These are phyloP conservation scores for Masnerella sp. DNA, from an alignment of 2,888 invertebrate genomes.

Conservation along the genomic window DNA sequence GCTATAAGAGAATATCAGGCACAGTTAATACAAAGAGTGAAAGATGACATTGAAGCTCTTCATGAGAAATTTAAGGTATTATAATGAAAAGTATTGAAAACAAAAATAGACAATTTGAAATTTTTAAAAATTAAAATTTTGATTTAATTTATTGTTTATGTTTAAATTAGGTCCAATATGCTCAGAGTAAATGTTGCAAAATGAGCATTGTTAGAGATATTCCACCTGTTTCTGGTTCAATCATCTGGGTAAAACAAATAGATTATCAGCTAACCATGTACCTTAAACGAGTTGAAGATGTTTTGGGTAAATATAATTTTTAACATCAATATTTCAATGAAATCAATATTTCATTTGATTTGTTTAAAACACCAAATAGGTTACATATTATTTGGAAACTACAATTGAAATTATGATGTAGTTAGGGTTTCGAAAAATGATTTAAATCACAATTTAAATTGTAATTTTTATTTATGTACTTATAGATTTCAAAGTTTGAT, in stretches of 20 bases:
- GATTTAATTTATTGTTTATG: no score
- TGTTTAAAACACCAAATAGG: no score
- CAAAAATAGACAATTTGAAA: no score
- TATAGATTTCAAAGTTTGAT: no score
- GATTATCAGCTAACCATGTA: conserved; percentile 98
- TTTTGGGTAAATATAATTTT: conserved; percentile 83
- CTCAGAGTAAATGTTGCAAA: conserved; percentile 94
- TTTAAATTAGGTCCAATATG: conserved; percentile 89
- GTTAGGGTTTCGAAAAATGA: no score
- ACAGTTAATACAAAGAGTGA: conserved; percentile 98
- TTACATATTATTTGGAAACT: no score
- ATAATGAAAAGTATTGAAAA: background rate
- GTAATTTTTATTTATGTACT: no score
- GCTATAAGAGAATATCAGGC: conserved; percentile 99
- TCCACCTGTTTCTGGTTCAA: conserved; percentile 98
- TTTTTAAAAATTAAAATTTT: no score
- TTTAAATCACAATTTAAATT: no score
- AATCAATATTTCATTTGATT: no score
- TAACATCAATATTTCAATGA: no score
- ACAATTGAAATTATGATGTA: no score
- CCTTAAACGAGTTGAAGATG: conserved; percentile 97
- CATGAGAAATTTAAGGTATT: conserved; percentile 98
- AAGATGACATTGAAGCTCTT: conserved; percentile 98
- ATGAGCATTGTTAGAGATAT: conserved; percentile 95
- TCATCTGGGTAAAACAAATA: conserved; percentile 99